These are phyloP conservation scores for Drosophila dives DNA, from an alignment of 2,888 invertebrate species.

Conservation along the genomic window DNA sequence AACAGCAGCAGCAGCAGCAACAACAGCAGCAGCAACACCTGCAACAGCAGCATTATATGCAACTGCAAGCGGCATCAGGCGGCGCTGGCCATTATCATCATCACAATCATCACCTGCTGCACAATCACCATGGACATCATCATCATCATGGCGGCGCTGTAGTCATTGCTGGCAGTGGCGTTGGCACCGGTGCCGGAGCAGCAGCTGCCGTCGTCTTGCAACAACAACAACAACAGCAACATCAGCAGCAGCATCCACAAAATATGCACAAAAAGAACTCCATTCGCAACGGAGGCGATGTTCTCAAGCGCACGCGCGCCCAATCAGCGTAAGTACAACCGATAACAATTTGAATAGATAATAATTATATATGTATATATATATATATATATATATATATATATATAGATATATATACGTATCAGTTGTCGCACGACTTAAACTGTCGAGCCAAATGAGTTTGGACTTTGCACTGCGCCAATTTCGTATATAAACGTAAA, in stretches of 20 bases:
- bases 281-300: conserved; percentile 87
- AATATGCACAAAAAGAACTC: conserved; percentile 88
- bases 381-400: not conserved
- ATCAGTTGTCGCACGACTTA: conserved; percentile 6
- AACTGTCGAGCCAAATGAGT: conserved; percentile 28
- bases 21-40: conserved; percentile 64
- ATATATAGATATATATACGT: not conserved
- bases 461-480: conserved; percentile 51
- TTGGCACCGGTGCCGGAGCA: conserved; percentile 78
- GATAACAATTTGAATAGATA: not conserved
- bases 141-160: conserved; percentile 84
- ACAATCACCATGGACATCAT: conserved; percentile 82
- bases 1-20: conserved; percentile 61
- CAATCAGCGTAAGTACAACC: conserved; percentile 88
- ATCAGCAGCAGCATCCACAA: conserved; percentile 60
- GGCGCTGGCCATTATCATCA: conserved; percentile 65
- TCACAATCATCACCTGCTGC: conserved; percentile 79
- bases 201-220: conserved; percentile 41
- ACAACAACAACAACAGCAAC: conserved; percentile 80
- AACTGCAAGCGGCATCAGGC: conserved; percentile 48
- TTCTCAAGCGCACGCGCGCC: conserved; percentile 88
- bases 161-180: conserved; percentile 84
- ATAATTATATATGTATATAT: not conserved
- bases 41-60: conserved; percentile 66
- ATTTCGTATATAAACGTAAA: conserved; percentile 24